phyloP scores from a whole-genome alignment of 2,888 invertebrate species.

The Strigamia transsilvanica region DNA sequence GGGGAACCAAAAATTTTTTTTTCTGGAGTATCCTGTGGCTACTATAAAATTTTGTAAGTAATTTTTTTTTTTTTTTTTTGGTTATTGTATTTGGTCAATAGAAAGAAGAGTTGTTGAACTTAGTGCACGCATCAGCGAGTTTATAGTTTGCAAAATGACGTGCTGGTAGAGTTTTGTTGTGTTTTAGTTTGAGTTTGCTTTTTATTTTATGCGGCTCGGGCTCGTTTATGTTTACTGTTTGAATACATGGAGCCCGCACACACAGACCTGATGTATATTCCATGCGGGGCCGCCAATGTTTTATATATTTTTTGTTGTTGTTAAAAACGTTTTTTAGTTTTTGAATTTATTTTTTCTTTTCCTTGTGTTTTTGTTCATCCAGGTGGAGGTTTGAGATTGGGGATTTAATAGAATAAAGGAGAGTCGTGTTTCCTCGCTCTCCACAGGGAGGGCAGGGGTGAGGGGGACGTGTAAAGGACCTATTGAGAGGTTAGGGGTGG shows the following conservation, averaged over 20 bases:
- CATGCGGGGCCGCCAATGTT: not conserved
- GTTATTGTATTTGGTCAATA: not conserved
- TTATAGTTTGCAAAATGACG: not conserved
- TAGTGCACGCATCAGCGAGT: conserved; percentile 1
- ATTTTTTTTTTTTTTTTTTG: not conserved
- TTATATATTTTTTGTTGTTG: not conserved
- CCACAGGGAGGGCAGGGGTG: not conserved
- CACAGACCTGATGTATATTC: not conserved
- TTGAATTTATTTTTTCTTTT: not conserved
- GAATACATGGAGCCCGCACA: not conserved
- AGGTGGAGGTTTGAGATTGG: not conserved
- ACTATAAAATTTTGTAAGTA: not conserved
- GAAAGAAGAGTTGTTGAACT: conserved; percentile 22
- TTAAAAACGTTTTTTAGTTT: not conserved
- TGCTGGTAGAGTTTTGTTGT: not conserved
- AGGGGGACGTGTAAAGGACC: no score
- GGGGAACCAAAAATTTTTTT: not conserved
- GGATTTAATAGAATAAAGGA: not conserved
- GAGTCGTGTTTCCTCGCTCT: no score
- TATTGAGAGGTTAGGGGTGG: no score
- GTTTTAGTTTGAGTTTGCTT: not conserved
- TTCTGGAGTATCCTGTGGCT: not conserved
- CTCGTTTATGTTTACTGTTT: conserved; percentile 9
- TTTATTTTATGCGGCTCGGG: not conserved
- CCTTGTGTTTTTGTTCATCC: conserved; percentile 4